phyloP scores from a whole-genome alignment of 2,113 vertebrate species.

The Semnornis frantzii region DNA sequence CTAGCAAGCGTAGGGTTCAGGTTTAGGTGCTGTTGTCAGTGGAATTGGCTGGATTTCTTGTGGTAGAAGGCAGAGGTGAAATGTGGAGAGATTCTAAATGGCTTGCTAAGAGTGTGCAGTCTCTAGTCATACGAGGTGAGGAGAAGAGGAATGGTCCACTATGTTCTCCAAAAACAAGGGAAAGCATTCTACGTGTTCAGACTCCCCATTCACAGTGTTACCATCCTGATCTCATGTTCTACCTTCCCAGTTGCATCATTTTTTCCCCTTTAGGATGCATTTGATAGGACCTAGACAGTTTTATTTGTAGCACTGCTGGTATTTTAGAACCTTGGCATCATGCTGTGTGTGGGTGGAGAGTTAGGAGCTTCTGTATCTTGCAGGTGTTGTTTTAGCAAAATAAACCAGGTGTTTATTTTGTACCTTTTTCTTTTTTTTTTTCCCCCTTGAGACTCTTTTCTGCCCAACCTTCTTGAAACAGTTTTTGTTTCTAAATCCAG shows the following conservation, averaged over 20 bases:
- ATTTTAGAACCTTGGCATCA: background rate
- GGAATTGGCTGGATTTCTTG: background rate
- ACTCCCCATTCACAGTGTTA: background rate
- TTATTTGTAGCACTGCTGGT: background rate
- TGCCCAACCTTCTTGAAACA: background rate
- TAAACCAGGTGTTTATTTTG: no score
- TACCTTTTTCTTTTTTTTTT: background rate
- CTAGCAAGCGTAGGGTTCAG: background rate
- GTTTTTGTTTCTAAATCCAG: background rate
- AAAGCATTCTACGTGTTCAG: background rate
- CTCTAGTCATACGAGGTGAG: background rate
- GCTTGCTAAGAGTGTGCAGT: background rate
- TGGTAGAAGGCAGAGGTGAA: background rate
- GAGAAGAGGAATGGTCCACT: background rate
- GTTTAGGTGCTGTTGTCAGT: background rate
- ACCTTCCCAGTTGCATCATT: background rate
- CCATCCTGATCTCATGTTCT: no score
- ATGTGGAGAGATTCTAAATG: background rate
- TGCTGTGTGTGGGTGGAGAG: background rate
- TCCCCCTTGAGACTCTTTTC: background rate
- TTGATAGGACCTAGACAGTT: background rate
- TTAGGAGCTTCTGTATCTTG: rapidly evolving
- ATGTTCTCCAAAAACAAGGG: background rate
- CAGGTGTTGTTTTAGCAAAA: background rate
- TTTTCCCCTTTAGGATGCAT: rapidly evolving